A percentile compares a stretch with the other conserved stretches of the same genome.
Evolutionary conservation across 1,140 invertebrate genomes (phyloP).

Genomic region (Heterodera schachtii): DNA sequence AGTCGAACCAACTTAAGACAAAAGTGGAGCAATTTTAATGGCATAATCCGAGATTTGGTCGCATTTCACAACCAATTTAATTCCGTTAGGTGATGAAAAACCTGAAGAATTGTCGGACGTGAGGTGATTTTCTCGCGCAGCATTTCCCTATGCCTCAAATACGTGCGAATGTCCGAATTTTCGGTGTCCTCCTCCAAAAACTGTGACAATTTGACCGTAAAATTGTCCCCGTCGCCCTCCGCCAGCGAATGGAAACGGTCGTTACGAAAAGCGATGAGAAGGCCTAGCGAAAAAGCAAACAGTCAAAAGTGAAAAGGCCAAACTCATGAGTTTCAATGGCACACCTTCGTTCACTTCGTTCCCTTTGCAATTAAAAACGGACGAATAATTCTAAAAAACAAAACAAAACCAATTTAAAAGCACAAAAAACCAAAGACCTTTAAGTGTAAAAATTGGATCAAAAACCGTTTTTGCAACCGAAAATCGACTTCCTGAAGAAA

Average conservation of each 20-base stretch:
- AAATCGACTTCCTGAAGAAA: conserved; percentile 38
- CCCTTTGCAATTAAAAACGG: conserved; percentile 29
- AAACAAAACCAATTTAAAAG: background rate
- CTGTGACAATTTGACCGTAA: conserved; percentile 9
- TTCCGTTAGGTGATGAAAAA: background rate
- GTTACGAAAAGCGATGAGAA: conserved; percentile 25
- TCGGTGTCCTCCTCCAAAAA: background rate
- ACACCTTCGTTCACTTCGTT: conserved; percentile 38
- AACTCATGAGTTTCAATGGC: background rate
- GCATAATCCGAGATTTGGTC: background rate
- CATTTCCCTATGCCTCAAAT: conserved; percentile 19
- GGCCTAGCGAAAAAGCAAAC: background rate
- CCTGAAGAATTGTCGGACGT: conserved; percentile 25
- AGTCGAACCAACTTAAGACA: conserved; percentile 32
- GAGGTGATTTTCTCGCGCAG: background rate
- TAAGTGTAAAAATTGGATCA: conserved; percentile 21
- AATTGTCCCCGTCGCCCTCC: background rate
- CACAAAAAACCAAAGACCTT: conserved; percentile 7
- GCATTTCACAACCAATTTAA: too few species aligned
- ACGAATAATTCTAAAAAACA: conserved; percentile 26
- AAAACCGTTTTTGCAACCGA: conserved; percentile 26
- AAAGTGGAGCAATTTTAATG: conserved; percentile 13
- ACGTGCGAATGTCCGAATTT: conserved; percentile 25
- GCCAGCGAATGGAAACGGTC: conserved; percentile 2
- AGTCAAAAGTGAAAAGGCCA: background rate